These are phyloP conservation scores for Achatina immaculata DNA, from an alignment of 1,140 invertebrate species.

Conservation along the genomic window DNA sequence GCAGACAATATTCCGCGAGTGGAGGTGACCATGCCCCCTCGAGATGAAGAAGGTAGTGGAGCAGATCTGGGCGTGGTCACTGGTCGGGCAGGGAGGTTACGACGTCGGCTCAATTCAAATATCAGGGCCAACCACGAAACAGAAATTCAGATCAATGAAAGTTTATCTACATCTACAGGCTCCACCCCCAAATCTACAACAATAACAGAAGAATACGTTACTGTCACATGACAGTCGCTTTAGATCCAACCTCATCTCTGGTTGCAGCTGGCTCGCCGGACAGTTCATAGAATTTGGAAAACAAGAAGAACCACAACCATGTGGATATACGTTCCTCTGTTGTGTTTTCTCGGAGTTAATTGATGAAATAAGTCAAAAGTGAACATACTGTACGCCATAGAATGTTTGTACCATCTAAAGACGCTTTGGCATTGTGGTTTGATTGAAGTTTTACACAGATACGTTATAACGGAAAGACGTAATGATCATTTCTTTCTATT, in stretches of 20 bases:
- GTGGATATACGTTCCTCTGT: no score
- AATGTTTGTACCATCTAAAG: no score
- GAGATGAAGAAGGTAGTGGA: constrained; percentile 39
- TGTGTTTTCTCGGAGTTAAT: no score
- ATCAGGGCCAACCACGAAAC: neutral
- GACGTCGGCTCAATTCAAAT: neutral
- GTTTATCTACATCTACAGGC: no score
- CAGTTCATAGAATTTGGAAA: neutral
- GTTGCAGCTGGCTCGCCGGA: neutral
- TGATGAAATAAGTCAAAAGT: neutral
- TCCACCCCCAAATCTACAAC: neutral
- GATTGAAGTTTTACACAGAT: no score
- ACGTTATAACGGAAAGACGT: no score
- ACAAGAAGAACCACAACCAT: neutral
- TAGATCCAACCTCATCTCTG: neutral
- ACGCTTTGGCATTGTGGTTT: no score
- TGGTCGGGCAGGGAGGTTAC: neutral
- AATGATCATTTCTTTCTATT: no score
- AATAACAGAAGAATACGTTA: constrained; percentile 28
- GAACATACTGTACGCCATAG: neutral
- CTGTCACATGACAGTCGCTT: constrained; percentile 25
- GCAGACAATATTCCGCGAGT: constrained; percentile 59
- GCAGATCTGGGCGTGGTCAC: neutral
- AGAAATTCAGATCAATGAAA: neutral
- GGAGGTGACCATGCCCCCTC: constrained; percentile 53